Conservation (phyloP, 2,797 vertebrate species). For the Clarias platycephalus region DNA sequence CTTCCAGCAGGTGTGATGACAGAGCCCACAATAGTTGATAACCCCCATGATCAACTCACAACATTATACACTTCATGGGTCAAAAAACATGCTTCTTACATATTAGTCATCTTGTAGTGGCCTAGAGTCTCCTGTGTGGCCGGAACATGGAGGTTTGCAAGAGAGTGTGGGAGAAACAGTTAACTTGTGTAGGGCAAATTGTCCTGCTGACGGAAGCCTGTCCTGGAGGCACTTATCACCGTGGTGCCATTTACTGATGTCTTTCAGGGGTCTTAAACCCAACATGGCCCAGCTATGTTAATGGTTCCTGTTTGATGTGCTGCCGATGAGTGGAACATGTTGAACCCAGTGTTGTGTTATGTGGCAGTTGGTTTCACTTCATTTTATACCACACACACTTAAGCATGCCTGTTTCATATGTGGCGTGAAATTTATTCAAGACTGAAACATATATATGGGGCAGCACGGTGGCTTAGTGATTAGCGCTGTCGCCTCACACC, state of each 20-base stretch:
- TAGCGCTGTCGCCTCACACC: too few relatives aligned
- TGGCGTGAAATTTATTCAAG: conserved; percentile 3
- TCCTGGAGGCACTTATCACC: conserved; percentile 63
- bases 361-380: conserved; percentile 38
- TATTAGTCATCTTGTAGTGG: conserved; percentile 9
- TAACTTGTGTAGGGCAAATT: conserved; percentile 50
- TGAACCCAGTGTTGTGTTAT: conserved; percentile 33
- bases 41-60: conserved; percentile 29
- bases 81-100: conserved; percentile 4
- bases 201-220: conserved; percentile 63
- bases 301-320: conserved; percentile 48
- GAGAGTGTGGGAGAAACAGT: conserved; percentile 11
- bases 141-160: conserved; percentile 10
- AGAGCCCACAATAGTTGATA: conserved; percentile 44
- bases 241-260: conserved; percentile 62
- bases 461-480: too few relatives aligned
- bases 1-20: conserved; percentile 43
- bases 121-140: conserved; percentile 6
- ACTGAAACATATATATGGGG: background rate
- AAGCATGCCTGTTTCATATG: background rate
- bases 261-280: conserved; percentile 62
- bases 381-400: conserved; percentile 13
- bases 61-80: conserved; percentile 14
- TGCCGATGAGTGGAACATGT: conserved; percentile 30
- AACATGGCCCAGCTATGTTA: conserved; percentile 64